A percentile compares a stretch with the other conserved stretches of the same genome.
Conservation (phyloP, 2,113 vertebrate genomes). For the Tachysurus fulvidraco region DNA sequence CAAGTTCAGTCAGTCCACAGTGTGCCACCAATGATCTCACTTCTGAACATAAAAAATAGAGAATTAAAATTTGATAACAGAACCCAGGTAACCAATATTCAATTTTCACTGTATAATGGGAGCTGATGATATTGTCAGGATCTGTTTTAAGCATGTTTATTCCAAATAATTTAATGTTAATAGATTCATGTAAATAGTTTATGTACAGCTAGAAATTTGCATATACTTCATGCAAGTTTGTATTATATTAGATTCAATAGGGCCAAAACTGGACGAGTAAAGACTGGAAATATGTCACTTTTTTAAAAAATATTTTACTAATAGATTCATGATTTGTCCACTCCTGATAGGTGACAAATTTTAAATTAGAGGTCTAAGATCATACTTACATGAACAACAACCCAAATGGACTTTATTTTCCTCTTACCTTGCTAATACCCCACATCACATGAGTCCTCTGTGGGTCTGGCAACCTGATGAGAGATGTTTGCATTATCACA, state of each 20-base stretch:
- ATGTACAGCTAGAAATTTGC: background rate
- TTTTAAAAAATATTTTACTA: background rate
- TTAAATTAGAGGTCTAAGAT: background rate
- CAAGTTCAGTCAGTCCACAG: background rate
- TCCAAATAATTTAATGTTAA: background rate
- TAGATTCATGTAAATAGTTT: background rate
- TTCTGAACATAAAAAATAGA: background rate
- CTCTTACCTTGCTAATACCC: slow-evolving; percentile 89
- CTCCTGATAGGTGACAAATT: background rate
- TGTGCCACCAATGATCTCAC: background rate
- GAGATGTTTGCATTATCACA: slow-evolving; percentile 38
- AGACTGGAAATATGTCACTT: background rate
- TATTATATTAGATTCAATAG: background rate
- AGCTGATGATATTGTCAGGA: background rate
- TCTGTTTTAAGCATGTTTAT: background rate
- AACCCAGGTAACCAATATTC: background rate
- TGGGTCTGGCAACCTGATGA: slow-evolving; percentile 88
- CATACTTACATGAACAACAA: background rate
- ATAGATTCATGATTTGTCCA: background rate
- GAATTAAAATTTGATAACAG: background rate
- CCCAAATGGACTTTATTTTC: background rate
- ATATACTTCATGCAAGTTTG: background rate
- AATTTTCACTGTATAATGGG: background rate
- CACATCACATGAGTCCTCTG: slow-evolving; percentile 95
- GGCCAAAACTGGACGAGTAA: background rate